Percentiles rank a stretch among this genome's conserved stretches.
Evolutionary conservation across 1,140 invertebrate species (phyloP).

Genomic region (Zaprionus capensis): DNA sequence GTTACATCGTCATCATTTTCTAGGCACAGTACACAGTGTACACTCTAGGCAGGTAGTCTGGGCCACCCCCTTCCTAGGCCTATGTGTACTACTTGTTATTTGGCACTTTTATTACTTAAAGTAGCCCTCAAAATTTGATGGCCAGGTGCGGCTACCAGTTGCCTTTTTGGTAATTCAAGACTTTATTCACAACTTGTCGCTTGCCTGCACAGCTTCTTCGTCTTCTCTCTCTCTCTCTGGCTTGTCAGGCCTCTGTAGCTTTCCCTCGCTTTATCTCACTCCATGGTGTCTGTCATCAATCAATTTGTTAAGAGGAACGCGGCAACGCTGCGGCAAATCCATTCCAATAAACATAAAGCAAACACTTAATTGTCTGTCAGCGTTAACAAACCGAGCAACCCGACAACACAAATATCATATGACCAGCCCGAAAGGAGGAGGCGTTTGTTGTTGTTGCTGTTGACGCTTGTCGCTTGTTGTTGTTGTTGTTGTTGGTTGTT

Average conservation of each 20-base stretch:
- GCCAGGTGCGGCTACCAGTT: slow-evolving; percentile 54
- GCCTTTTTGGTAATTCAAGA: slow-evolving; percentile 48
- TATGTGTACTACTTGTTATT: slow-evolving; percentile 47
- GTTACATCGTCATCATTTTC: slow-evolving; percentile 64
- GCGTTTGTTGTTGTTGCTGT: slow-evolving; percentile 43
- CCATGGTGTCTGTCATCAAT: slow-evolving; percentile 65
- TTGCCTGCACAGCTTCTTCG: slow-evolving; percentile 1
- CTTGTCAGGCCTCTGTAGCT: background rate
- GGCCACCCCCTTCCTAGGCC: background rate
- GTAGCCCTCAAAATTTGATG: slow-evolving; percentile 62
- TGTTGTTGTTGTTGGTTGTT: slow-evolving; percentile 37
- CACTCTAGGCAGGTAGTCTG: slow-evolving; percentile 3
- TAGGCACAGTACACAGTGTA: slow-evolving; percentile 27
- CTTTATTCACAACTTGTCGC: slow-evolving; percentile 50
- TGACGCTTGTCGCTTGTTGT: slow-evolving; percentile 1
- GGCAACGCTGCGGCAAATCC: slow-evolving; percentile 64
- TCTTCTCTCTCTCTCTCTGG: background rate
- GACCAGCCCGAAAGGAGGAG: slow-evolving; percentile 55
- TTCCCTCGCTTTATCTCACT: slow-evolving; percentile 10
- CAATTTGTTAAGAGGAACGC: slow-evolving; percentile 69
- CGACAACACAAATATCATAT: slow-evolving; percentile 82
- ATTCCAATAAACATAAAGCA: slow-evolving; percentile 82
- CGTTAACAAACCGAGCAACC: slow-evolving; percentile 75
- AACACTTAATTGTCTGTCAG: slow-evolving; percentile 82
- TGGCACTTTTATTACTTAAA: slow-evolving; percentile 65